Base-by-base conservation (phyloP, 2,113 vertebrate species). In the Eleginops maclovinus region DNA sequence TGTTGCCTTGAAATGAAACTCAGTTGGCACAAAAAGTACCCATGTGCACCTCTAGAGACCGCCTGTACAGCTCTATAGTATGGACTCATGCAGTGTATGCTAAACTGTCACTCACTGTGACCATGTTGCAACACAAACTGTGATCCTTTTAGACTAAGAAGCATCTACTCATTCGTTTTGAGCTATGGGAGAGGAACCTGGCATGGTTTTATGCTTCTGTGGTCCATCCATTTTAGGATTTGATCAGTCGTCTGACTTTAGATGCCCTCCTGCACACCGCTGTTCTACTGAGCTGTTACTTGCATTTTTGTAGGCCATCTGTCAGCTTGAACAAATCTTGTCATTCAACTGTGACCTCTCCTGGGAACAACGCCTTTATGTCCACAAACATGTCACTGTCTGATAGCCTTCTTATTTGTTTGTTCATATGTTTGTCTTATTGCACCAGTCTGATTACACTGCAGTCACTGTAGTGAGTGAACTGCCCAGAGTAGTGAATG, bases 281-380 rank as follows among this genome's bases (percentile, higher is more conserved):
- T 9, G 41, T 21, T 49, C 31, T 65, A 43, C 72, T 51, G 83
- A 83, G 70, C 64, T 71, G 44, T 26, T 67, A 49, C 56, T 72
- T 12, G 16, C 14, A 41, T 62, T 73, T 83, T 70, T 59, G 78
- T 55, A 22, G 66, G 44, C 70, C 76, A 69, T 79, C 78, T 81
- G 88, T 89, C 67, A 84, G 55, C 73, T 79, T 74, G 70, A 88
- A 82, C 82, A 90, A 86, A 82, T 85, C 75, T 85, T 81, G 73
- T 71, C 22, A 16, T 72, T 82, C 58, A 63, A 14, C 65, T 67
- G 77, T 87, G 84, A 84, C 86, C 79, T 86, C 60, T 58, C 50
- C 54, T 22, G 56, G 59, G 70, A 78, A 75, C 60, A 14, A 71
- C 62, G 61, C 21, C 6, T 69, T 62, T 75, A 21, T 79, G 54